A percentile compares a stretch with the other conserved stretches of the same genome.
Conservation (phyloP, 1,140 invertebrate genomes). For the Phthorimaea operculella region DNA sequence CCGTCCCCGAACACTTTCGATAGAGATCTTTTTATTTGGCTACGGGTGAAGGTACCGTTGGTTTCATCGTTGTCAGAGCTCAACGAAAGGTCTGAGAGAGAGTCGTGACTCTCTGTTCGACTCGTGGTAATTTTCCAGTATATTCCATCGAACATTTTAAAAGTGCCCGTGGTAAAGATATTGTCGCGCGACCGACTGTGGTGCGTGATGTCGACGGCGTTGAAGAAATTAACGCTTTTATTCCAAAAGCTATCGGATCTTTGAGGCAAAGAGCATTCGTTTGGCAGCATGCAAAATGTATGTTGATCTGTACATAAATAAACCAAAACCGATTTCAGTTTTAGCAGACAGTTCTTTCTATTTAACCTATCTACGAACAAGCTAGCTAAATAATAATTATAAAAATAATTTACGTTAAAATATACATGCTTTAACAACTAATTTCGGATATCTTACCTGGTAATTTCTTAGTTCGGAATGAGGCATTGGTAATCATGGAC, state of each 20-base stretch:
- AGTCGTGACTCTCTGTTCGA: conserved; percentile 7
- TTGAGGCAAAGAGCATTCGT: conserved; percentile 25
- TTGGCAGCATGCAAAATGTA: conserved; percentile 29
- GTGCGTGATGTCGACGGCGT: not conserved
- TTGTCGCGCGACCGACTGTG: not conserved
- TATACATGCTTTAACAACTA: conserved; percentile 10
- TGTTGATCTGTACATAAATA: conserved; percentile 30
- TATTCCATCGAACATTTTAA: conserved; percentile 17
- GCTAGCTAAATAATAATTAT: too few species aligned
- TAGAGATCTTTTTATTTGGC: too few species aligned
- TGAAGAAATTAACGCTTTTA: conserved; percentile 10
- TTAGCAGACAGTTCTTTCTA: not conserved
- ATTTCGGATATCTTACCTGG: conserved; percentile 74
- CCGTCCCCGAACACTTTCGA: too few species aligned
- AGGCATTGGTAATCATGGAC: conserved; percentile 97
- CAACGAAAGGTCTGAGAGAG: not conserved
- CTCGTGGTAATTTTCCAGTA: conserved; percentile 14
- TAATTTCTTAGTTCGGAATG: conserved; percentile 94
- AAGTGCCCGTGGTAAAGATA: conserved; percentile 10
- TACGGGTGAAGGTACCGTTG: not conserved
- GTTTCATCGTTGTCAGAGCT: not conserved
- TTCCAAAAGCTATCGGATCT: conserved; percentile 15
- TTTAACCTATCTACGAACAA: not conserved
- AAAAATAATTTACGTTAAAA: not conserved
- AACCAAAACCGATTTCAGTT: conserved; percentile 2